These are phyloP conservation scores for Peromyscus californicus DNA, from an alignment of 2,113 vertebrate genomes.

Conservation along the genomic window DNA sequence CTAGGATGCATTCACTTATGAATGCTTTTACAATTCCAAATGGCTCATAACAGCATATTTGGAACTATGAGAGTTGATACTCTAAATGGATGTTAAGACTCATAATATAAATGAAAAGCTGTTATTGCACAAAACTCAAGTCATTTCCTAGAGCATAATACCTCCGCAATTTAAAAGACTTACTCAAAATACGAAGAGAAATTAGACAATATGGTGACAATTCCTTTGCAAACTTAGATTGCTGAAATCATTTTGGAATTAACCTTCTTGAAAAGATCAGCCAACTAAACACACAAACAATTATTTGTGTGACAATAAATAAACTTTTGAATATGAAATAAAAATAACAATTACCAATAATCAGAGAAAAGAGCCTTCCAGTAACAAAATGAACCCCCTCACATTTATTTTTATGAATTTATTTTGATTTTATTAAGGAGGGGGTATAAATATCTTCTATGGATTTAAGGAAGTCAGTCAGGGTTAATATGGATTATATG, in stretches of 20 bases:
- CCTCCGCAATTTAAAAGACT: constrained; percentile 50
- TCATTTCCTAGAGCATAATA: constrained; percentile 65
- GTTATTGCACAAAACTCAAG: constrained; percentile 63
- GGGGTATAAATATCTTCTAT: constrained; percentile 7
- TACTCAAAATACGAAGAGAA: constrained; percentile 70
- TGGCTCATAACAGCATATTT: constrained; percentile 63
- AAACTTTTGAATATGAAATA: constrained; percentile 28
- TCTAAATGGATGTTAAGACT: constrained; percentile 75
- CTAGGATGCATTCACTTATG: constrained; percentile 68
- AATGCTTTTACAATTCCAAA: constrained; percentile 72
- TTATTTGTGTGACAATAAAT: constrained; percentile 63
- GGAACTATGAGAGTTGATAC: constrained; percentile 30
- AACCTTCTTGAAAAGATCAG: constrained; percentile 62
- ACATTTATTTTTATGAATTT: background rate
- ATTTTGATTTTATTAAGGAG: constrained; percentile 6
- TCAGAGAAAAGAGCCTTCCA: constrained; percentile 7
- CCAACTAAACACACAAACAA: constrained; percentile 31
- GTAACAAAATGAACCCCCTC: background rate
- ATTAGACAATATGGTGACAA: constrained; percentile 66
- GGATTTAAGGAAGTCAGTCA: background rate
- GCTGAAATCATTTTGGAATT: constrained; percentile 60
- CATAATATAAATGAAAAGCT: constrained; percentile 77
- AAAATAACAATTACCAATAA: constrained; percentile 54
- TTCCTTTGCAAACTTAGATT: constrained; percentile 43
- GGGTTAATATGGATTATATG: background rate